phyloP scores from a whole-genome alignment of 2,113 vertebrate species.

The Fukomys damarensis region DNA sequence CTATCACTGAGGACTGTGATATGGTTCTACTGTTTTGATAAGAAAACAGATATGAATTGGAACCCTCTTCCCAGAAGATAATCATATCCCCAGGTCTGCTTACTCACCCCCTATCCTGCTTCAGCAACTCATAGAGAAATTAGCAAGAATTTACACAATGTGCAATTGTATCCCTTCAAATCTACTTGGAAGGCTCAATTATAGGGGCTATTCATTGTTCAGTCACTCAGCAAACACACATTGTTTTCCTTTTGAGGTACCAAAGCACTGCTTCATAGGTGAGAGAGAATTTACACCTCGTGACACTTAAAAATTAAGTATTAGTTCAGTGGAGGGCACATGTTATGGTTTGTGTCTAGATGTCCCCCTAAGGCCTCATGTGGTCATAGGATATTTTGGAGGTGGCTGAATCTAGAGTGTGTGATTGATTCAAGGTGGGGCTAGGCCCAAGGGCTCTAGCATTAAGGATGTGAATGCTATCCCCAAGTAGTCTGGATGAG shows the following conservation, averaged over 20 bases:
- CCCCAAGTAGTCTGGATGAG: no score
- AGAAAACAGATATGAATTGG: neutral
- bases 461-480: no score
- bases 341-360: no score
- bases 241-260: neutral
- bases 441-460: no score
- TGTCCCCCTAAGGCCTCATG: no score
- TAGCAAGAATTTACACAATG: neutral
- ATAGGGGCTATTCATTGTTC: conserved; percentile 17
- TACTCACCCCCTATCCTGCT: neutral
- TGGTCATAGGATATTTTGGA: no score
- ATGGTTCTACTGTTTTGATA: neutral
- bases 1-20: neutral
- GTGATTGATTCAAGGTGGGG: no score
- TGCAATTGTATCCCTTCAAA: neutral
- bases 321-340: neutral
- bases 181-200: neutral
- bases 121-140: neutral
- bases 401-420: no score
- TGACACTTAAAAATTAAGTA: conserved; percentile 23
- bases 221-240: neutral
- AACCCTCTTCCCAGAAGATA: neutral
- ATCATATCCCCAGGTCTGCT: neutral
- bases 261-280: neutral
- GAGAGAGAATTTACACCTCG: neutral